Base-by-base conservation (phyloP, 2,888 invertebrate genomes). In the Dynastes tityus region DNA sequence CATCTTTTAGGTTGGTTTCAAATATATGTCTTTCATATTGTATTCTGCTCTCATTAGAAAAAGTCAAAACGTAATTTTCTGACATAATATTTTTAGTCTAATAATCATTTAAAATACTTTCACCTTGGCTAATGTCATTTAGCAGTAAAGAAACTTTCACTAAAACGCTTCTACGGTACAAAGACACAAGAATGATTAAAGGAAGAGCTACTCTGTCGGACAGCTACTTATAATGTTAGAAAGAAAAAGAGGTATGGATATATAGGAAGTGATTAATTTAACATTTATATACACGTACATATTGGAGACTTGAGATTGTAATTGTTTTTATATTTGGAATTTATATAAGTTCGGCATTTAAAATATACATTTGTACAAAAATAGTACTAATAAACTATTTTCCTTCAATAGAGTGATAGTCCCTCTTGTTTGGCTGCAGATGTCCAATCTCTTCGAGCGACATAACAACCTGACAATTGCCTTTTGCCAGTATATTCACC, bases 401-500 rank as follows among this genome's bases (percentile, higher is more conserved):
- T 27, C 9, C 22, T 22, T 77, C 71, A 79, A 77, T 79, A 77
- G 9, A 79, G 40, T 32, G 76, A 67, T 55, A 79, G 55, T 3
- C 74, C 79, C 16, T 73, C 71, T 45, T 29, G 37, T 80, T 86
- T 84, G 0, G 93, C 93, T 84, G 89, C 91, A 83, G 93, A 92
- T 71, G 92, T 86, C 89, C 92, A 94, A 87, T 94, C 94, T 78
- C 94, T 93, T 67, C 95, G 90, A 5, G 93, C 89, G 45, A 96
- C 90, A 88, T 96, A 96, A 82, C 94, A 93, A 0, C 95, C 95
- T 74, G 91, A 90, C 84, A 96, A 89, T 27, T 91, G 89, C 58
- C 96, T 90, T 6, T 87, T 89, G 0, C 96, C 96, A 0, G 91
- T 90, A 85, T 94, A 96, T 0, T 90, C 91, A 0, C 91, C 91